A percentile compares a stretch with the other conserved stretches of the same genome.
phyloP scores from a whole-genome alignment of 2,797 vertebrate species.

The Vipera latastei region DNA sequence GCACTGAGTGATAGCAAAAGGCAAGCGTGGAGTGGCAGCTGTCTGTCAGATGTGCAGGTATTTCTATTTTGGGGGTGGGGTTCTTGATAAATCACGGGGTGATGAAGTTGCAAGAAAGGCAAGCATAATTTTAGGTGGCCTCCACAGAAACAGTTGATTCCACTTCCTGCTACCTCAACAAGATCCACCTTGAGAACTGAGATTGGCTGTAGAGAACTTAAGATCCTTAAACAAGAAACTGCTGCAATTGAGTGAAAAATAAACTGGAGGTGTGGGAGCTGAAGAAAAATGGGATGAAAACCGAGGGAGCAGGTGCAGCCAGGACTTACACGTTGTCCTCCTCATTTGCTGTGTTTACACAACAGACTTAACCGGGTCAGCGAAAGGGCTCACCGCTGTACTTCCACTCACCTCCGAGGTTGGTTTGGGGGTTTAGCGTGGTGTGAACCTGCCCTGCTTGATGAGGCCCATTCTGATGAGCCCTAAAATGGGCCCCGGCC shows the following conservation, averaged over 20 bases:
- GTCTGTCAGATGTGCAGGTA: too few relatives aligned
- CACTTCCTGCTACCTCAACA: not conserved
- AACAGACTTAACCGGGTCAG: too few relatives aligned
- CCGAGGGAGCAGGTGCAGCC: not conserved
- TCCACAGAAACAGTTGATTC: not conserved
- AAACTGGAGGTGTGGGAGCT: not conserved
- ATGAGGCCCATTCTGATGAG: too few relatives aligned
- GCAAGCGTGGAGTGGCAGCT: not conserved
- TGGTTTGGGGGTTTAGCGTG: too few relatives aligned
- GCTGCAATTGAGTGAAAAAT: not conserved
- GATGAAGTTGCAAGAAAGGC: not conserved
- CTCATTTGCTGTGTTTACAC: too few relatives aligned
- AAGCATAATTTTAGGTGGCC: not conserved
- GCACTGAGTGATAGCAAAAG: too few relatives aligned
- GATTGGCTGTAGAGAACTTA: not conserved
- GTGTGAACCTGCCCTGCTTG: too few relatives aligned
- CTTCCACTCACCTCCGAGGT: too few relatives aligned
- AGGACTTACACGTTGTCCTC: too few relatives aligned
- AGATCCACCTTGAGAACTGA: not conserved
- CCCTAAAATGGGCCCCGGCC: too few relatives aligned
- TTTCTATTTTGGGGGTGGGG: not conserved
- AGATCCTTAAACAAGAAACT: not conserved
- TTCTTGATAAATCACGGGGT: not conserved
- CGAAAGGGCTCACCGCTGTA: too few relatives aligned
- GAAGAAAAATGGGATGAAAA: not conserved